Evolutionary conservation across 2,113 vertebrate species (phyloP), one percentile per base, ranked within the genome.

Genomic region (Sander lucioperca): DNA sequence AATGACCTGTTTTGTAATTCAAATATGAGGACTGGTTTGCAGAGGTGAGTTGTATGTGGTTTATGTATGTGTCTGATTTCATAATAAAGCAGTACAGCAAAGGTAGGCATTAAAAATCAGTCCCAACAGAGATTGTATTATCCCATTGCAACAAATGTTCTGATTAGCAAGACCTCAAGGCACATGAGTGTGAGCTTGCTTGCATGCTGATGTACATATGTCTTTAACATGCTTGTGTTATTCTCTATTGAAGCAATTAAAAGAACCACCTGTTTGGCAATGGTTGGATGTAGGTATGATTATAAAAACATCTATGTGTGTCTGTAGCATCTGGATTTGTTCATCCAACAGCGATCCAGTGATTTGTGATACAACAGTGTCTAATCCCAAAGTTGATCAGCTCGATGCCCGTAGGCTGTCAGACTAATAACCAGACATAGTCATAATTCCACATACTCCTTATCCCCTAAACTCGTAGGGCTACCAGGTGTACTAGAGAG

Each of bases 341-440:
- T 85, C 5, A 57, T 27, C 30, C 30, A 63, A 25, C 47, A 53
- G 47, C 12, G 7, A 73, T 30, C 3, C 43, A 33, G 30, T 36
- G 58, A 25, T 69, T 58, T 48, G 43, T 9, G 57, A 53, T 69
- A 48, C 4, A 73, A 39, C 25, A 48, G 71, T 63, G 59, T 73
- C 27, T 23, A 64, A 79, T 82, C 56, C 67, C 59, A 76, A 39
- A 74, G n/a, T 47, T 86, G 77, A 88, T 86, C 67, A 78, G 27
- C 53, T 10, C 12, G 12, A 66, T 39, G 69, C 23, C 77, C 66
- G 9, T 12, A 69, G 72, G 67, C 57, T 54, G 51, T 27, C 18
- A 56, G 9, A 51, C 53, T 84, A 83, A 89, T 88, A 86, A 89
- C 30, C 56, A 82, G 25, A 72, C 25, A 72, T 5, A 18, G 48